Base-by-base conservation (phyloP, 2,888 invertebrate species). In the Blomia tropicalis region DNA sequence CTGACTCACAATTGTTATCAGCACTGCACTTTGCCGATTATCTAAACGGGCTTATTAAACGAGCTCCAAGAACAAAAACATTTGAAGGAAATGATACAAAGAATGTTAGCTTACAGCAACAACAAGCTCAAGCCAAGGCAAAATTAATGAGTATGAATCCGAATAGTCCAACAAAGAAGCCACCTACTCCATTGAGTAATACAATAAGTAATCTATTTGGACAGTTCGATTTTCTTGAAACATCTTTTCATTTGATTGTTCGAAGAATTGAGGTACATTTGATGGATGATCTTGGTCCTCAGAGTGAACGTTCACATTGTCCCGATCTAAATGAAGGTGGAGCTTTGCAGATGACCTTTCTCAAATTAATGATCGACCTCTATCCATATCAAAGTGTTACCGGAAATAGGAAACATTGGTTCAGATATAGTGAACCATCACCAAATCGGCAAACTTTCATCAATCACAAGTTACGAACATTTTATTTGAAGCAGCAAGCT, bases 311-410 rank as follows among this genome's bases (percentile, higher is more conserved):
- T 67, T 89, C 89, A 0, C 80, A 82, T 65, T 84, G 88, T 77
- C 87, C 88, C 0, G 83, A 85, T 43, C 75, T 91, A 27, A 81
- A 83, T 68, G 85, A 86, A 67, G 93, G 93, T 1, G 96, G 92
- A 1, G 92, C 95, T 0, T 75, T 98, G 60, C 95, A 95, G 77
- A 82, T 96, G 64, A 85, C 87, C 0, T 77, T 98, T 43, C 82
- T 83, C 67, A 84, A 84, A 72, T 68, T 78, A 41, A 71, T 72
- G 4, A 79, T 93, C 1, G 95, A 98, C 74, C 85, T 87, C 71
- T 98, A 96, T 77, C 96, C 98, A 0, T 95, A 91, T 76, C 93
- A 96, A 75, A 80, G 88, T 71, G 91, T 92, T 72, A 82, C 85
- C 70, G 84, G 85, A 32, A 87, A 87, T 73, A 79, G 93, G 64